A percentile compares a stretch with the other conserved stretches of the same genome.
phyloP scores from a whole-genome alignment of 2,113 vertebrate species.

The Mirounga angustirostris region DNA sequence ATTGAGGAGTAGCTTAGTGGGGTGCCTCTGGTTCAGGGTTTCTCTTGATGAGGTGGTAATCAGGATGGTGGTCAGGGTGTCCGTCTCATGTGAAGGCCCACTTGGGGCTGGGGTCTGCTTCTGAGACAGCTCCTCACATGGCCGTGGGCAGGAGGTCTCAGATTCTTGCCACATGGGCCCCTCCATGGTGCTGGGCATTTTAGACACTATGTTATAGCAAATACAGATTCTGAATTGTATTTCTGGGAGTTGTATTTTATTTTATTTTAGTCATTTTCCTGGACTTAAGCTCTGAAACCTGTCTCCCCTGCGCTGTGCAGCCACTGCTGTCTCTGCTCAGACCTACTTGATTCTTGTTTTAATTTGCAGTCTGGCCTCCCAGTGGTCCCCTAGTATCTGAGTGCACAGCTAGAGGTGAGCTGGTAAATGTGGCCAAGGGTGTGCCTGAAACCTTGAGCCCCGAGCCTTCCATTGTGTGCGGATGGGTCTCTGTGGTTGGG shows the following conservation, averaged over 20 bases:
- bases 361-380: neutral
- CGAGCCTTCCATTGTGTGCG: accelerated
- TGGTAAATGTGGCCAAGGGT: neutral
- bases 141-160: neutral
- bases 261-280: neutral
- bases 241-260: neutral
- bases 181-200: neutral
- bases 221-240: neutral
- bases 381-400: no score
- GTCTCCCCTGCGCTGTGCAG: neutral
- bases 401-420: neutral
- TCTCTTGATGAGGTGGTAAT: neutral
- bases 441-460: neutral
- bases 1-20: neutral
- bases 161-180: neutral
- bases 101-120: neutral
- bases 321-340: neutral
- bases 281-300: neutral
- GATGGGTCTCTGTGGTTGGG: neutral
- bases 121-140: neutral
- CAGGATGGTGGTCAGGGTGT: neutral
- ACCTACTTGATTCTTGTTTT: neutral
- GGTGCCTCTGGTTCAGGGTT: neutral
- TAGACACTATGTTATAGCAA: no score
- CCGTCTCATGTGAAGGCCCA: neutral